Base-by-base conservation (phyloP, 2,797 vertebrate genomes). In the Hemibagrus guttatus region DNA sequence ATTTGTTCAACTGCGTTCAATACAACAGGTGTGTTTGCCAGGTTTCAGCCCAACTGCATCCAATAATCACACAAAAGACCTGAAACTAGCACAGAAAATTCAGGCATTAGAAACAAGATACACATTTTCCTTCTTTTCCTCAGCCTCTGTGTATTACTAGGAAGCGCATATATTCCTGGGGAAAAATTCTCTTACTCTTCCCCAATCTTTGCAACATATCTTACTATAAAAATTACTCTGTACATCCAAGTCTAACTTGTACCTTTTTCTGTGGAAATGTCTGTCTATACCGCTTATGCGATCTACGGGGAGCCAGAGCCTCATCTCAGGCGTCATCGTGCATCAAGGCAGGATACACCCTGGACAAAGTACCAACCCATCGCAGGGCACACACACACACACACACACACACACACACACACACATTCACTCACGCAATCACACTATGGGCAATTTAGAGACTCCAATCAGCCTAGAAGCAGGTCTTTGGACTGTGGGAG, bases 1-100 rank as follows among this genome's bases (percentile, higher is more conserved):
- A 52, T 75, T 16, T 59, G 54, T 23, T 39, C 56, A 80, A 4
- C 52, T 80, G 21, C 42, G 28, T 56, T 39, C 12, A 80, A 61
- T 59, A 80, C 76, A 39, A 31, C 76, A 80, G 35, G 56, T 59
- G 21, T 59, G 56, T 59, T 59, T 58, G 76, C 56, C 54, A 39
- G 31, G 56, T 58, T 59, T 79, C 2, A 79, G 31, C 21, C 76
- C 54, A 59, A 39, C 12, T 75, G 26, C 28, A 78, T 35, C 28
- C 9, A 78, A 78, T 13, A 78, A 58, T 7, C 54, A 78, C 54
- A 79, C 76, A 59, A 59, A 61, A 81, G 35, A 4, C 35, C 21
- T 9, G 78, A 63, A 61, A 42, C 76, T 42, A 26, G 76, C 56
- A 54, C 49, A 35, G 59, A 59, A 59, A 59, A n/a, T 49, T 79